Evolutionary conservation across 2,888 invertebrate genomes (phyloP).

Genomic region (Prosopocoilus inquinatus): DNA sequence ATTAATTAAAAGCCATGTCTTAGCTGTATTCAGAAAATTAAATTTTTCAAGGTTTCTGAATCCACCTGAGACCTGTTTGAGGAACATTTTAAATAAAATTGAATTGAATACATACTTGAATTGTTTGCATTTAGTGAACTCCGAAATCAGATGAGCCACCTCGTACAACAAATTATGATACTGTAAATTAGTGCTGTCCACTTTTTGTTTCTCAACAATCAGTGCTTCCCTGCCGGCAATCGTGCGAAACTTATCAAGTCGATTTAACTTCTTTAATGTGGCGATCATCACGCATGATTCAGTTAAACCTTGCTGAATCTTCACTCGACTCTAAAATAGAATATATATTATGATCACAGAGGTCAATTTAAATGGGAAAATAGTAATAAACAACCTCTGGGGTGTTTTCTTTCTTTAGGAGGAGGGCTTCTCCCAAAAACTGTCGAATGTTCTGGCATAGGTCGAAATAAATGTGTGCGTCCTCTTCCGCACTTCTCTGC

Average conservation of each 20-base stretch:
- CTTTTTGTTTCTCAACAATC: constrained; percentile 79
- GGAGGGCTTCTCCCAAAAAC: constrained; percentile 66
- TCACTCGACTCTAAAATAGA: constrained; percentile 52
- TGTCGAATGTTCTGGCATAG: constrained; percentile 70
- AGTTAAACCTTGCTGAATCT: constrained; percentile 66
- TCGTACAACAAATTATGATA: constrained; percentile 93
- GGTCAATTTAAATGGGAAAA: background rate
- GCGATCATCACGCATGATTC: constrained; percentile 76
- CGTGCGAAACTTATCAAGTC: constrained; percentile 85
- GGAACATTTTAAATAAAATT: constrained; percentile 5
- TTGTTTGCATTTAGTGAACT: constrained; percentile 91
- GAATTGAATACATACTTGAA: constrained; percentile 66
- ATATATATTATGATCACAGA: constrained; percentile 5
- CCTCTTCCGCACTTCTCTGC: constrained; percentile 63
- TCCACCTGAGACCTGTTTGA: background rate
- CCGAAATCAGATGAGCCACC: constrained; percentile 88
- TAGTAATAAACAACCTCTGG: constrained; percentile 54
- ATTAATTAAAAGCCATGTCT: no score
- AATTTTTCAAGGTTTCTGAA: background rate
- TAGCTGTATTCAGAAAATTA: no score
- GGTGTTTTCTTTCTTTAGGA: constrained; percentile 60
- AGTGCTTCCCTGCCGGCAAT: constrained; percentile 79
- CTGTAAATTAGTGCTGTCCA: constrained; percentile 86
- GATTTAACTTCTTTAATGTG: constrained; percentile 84
- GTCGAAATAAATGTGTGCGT: constrained; percentile 65